Conservation (phyloP, 2,797 vertebrate genomes). For the Limnodromus scolopaceus region DNA sequence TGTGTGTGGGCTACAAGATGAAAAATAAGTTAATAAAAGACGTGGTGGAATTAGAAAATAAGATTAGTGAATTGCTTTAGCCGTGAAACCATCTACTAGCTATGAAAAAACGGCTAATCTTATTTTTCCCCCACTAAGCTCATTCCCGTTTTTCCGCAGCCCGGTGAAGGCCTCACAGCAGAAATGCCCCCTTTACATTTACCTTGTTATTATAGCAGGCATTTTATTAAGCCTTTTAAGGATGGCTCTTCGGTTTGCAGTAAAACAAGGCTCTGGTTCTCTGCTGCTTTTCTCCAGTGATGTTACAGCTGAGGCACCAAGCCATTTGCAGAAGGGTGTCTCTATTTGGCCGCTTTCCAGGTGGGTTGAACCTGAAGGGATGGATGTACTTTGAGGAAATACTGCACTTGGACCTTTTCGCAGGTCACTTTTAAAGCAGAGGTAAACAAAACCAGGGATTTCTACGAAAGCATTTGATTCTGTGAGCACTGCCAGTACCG, state of each 20-base stretch:
- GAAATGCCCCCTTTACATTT: constrained; percentile 7
- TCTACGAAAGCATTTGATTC: not conserved
- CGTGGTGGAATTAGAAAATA: constrained; percentile 58
- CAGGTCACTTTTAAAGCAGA: not conserved
- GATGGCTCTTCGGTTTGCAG: not conserved
- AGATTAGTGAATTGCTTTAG: constrained; percentile 64
- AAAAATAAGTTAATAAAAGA: constrained; percentile 70
- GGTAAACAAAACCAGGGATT: constrained; percentile 5
- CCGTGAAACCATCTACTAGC: constrained; percentile 23
- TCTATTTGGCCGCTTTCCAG: constrained; percentile 39
- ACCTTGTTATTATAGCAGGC: not conserved
- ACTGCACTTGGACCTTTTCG: constrained; percentile 3
- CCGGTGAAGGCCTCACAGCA: not conserved
- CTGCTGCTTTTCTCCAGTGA: not conserved
- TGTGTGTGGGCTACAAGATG: constrained; percentile 38
- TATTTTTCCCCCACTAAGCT: constrained; percentile 41
- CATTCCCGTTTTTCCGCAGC: not conserved
- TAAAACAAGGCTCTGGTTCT: not conserved
- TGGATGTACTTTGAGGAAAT: not conserved
- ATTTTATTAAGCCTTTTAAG: constrained; percentile 28
- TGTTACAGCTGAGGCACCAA: not conserved
- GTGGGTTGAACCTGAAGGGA: not conserved
- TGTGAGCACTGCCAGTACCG: constrained; percentile 13
- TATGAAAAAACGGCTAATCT: constrained; percentile 44
- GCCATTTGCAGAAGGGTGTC: not conserved